phyloP scores from a whole-genome alignment of 2,113 vertebrate genomes.

The Gopherus flavomarginatus region DNA sequence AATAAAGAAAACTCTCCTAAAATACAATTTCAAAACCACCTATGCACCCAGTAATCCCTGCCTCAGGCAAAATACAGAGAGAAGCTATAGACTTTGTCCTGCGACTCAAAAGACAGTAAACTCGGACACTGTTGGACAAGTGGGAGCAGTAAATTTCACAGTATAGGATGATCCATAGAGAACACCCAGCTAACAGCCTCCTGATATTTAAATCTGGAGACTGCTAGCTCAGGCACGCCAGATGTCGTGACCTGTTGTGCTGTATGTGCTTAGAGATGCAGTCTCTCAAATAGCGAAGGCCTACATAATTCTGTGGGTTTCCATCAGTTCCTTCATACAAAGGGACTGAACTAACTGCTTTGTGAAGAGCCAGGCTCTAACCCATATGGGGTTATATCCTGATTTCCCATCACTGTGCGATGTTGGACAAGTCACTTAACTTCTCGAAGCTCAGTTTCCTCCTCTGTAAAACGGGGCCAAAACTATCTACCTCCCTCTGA shows the following conservation, averaged over 20 bases:
- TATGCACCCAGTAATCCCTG: not conserved
- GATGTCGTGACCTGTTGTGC: not conserved
- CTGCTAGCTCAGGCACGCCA: not conserved
- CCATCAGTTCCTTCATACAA: not conserved
- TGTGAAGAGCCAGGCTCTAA: not conserved
- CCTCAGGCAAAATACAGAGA: not conserved
- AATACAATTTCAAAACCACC: not conserved
- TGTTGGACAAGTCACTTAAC: not conserved
- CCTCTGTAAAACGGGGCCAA: too few species aligned
- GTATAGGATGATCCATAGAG: conserved; percentile 9
- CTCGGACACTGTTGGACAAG: not conserved
- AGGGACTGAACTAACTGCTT: not conserved
- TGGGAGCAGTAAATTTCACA: not conserved
- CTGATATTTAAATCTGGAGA: not conserved
- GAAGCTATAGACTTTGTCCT: not conserved
- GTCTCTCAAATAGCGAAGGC: conserved; percentile 7
- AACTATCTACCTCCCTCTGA: not conserved
- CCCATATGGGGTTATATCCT: not conserved
- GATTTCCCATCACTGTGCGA: not conserved
- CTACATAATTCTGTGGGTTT: not conserved
- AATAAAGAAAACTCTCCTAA: not conserved
- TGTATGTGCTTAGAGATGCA: not conserved
- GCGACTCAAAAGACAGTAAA: not conserved
- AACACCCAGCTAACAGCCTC: conserved; percentile 14
- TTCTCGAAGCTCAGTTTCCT: too few species aligned